Evolutionary conservation across 2,113 vertebrate species (phyloP), one percentile per base, ranked within the genome.

Genomic region (Phoxinus phoxinus): DNA sequence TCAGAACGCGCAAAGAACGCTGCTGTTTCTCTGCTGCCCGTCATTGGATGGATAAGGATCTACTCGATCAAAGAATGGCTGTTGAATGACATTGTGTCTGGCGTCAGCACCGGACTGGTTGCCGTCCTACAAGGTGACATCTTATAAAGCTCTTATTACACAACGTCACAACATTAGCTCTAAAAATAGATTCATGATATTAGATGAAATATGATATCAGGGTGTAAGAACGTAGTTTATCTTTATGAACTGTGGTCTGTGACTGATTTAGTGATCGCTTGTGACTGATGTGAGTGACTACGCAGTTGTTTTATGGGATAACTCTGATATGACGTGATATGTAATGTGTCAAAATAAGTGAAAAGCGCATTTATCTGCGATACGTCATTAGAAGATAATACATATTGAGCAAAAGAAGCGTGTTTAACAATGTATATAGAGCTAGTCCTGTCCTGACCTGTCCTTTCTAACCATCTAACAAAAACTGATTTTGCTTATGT

Each of bases 71-170:
- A 94, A 87, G 96, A 97, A 81, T 99, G 98, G 97, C 85, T 98
- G 56, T 87, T 98, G 53, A 96, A 92, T 41, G 98, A 99, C 92
- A 93, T 99, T 0, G 92, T 99, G 89, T 98, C 98, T 0, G 98
- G 98, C 3, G 59, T 99, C 91, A 99, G 96, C 90, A 99, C 98
- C 0, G 98, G 98, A 67, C 92, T 99, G 0, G 98, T 99, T n/a
- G 94, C 97, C 17, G 96, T 99, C 25, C 92, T 99, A 32, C 98
- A 99, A 97, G 98, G 98, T 99, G 93, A 92, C 17, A 30, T 13
- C n/a, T 3, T 27, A 59, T 41, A 2, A 72, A 13, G 21, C 15
- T 53, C 7, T 51, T 32, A 53, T 10, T 21, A 30, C n/a, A 65
- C n/a, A 27, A 23, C 25, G 44, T 46, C 41, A 32, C 17, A 5